Percentiles rank a stretch among this genome's conserved stretches.
Conservation (phyloP, 1,140 invertebrate genomes). For the Orchesella cincta region DNA sequence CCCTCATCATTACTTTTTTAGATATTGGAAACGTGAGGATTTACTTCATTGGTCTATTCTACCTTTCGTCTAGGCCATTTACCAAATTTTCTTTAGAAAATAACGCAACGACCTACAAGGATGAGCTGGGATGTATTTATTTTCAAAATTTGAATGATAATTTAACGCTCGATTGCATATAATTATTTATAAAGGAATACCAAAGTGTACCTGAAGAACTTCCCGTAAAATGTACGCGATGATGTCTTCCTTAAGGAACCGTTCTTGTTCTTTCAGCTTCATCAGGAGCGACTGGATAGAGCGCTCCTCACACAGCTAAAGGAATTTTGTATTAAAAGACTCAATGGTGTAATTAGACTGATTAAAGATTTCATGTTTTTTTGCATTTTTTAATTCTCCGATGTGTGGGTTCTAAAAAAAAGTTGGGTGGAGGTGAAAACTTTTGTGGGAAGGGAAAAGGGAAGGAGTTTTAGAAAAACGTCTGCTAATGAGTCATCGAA, state of each 20-base stretch:
- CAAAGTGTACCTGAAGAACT: constrained; percentile 70
- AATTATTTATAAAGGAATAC: no score
- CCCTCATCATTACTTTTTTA: no score
- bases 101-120: no score
- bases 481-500: neutral
- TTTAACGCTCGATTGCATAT: no score
- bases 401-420: neutral
- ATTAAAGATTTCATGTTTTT: neutral
- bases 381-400: neutral
- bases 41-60: no score
- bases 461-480: neutral
- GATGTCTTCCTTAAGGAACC: constrained; percentile 70
- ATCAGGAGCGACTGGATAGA: constrained; percentile 76
- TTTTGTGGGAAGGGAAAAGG: neutral
- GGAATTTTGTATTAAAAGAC: no score
- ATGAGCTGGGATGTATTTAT: no score
- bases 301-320: constrained; percentile 79
- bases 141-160: no score
- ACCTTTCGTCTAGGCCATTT: no score
- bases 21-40: no score
- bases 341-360: no score
- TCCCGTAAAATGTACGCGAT: constrained; percentile 84
- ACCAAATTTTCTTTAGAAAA: no score
- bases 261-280: constrained; percentile 71
- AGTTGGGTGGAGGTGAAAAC: constrained; percentile 10